These are phyloP conservation scores for Halichondria panicea DNA, from an alignment of 37 sponge, comb jelly and placozoan genomes.

Conservation along the genomic window DNA sequence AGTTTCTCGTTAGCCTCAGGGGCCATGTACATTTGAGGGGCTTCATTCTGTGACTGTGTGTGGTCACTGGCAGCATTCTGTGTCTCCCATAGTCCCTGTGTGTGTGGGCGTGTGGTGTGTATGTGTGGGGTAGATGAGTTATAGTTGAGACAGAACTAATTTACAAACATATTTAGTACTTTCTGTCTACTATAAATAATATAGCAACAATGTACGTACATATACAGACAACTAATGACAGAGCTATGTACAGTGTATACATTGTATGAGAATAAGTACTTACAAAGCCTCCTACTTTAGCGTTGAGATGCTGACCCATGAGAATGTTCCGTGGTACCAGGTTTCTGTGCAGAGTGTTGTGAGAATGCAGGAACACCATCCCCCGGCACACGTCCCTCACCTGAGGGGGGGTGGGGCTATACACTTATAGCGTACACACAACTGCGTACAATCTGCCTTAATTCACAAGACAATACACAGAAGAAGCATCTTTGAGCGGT, in stretches of 20 bases:
- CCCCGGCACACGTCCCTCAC: constrained; percentile 36
- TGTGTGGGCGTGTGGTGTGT: background rate
- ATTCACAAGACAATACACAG: too few species aligned
- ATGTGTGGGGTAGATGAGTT: background rate
- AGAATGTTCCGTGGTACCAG: constrained; percentile 53
- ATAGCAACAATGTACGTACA: too few species aligned
- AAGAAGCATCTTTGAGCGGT: too few species aligned
- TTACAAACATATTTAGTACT: too few species aligned
- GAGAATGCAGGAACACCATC: constrained; percentile 60
- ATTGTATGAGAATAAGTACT: constrained; percentile 1
- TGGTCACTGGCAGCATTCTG: background rate
- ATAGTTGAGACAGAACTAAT: too few species aligned
- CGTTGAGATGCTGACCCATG: constrained; percentile 57
- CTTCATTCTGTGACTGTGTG: too few species aligned
- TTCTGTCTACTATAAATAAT: too few species aligned
- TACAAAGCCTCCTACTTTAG: constrained; percentile 58
- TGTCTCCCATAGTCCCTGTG: constrained; percentile 44
- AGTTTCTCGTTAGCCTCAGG: constrained; percentile 50
- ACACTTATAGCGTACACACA: too few species aligned
- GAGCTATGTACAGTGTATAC: background rate
- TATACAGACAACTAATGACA: background rate
- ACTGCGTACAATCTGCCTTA: too few species aligned
- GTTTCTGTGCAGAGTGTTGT: constrained; percentile 24
- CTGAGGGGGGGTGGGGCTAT: constrained; percentile 7
- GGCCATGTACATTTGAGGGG: constrained; percentile 22